Evolutionary conservation across 1,140 invertebrate genomes (phyloP).

Genomic region (Trachymyrmex cornetzi): DNA sequence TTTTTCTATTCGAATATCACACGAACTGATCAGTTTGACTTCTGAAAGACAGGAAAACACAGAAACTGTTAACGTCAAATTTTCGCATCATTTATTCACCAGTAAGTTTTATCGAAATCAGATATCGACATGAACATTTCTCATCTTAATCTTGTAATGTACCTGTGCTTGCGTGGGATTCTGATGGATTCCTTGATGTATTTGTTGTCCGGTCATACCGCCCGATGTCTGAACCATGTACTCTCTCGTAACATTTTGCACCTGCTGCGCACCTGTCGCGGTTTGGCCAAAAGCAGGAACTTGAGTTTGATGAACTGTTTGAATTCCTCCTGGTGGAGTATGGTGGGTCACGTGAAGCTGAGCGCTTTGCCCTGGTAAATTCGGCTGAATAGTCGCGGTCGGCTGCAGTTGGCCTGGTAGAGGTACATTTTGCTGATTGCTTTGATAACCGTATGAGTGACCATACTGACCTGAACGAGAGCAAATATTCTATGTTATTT

Average conservation of each 20-base stretch:
- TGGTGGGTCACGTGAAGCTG: slow-evolving; percentile 85
- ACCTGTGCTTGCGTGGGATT: slow-evolving; percentile 75
- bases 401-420: slow-evolving; percentile 83
- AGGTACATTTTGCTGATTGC: slow-evolving; percentile 81
- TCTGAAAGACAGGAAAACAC: background rate
- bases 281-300: slow-evolving; percentile 80
- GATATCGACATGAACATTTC: slow-evolving; percentile 5
- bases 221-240: slow-evolving; percentile 79
- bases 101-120: background rate
- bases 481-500: background rate
- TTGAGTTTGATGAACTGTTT: slow-evolving; percentile 85
- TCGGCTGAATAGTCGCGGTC: slow-evolving; percentile 80
- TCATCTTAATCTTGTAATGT: slow-evolving; percentile 16
- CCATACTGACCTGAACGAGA: slow-evolving; percentile 79
- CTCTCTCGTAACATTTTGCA: slow-evolving; percentile 79
- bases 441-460: slow-evolving; percentile 81
- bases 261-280: slow-evolving; percentile 75
- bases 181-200: slow-evolving; percentile 79
- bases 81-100: background rate
- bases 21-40: background rate
- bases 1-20: background rate
- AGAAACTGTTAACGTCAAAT: background rate
- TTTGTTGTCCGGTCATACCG: slow-evolving; percentile 74
- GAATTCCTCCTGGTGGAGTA: slow-evolving; percentile 82
- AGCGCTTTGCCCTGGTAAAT: slow-evolving; percentile 83